These are phyloP conservation scores for Tiliqua scincoides DNA, from an alignment of 2,113 vertebrate species.

Conservation along the genomic window DNA sequence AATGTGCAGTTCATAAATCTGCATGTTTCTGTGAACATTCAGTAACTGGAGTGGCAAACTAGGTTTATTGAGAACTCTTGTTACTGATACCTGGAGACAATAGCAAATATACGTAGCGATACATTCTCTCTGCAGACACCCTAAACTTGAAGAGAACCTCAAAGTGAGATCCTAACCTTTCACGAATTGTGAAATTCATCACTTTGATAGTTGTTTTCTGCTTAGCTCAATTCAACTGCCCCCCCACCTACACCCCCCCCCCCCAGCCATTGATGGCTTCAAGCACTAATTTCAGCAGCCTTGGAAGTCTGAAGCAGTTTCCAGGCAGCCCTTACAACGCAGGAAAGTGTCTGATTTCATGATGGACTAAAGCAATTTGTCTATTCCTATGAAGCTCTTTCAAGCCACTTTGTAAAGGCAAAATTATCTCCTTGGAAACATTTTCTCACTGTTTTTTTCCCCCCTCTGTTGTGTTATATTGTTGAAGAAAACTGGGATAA, in stretches of 20 bases:
- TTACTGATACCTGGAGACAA: no score
- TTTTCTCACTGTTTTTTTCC: conserved; percentile 41
- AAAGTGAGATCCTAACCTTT: background rate
- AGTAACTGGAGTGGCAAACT: no score
- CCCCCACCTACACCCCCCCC: background rate
- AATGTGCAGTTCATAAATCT: no score
- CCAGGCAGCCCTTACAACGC: conserved; percentile 50
- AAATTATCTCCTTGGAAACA: conserved; percentile 41
- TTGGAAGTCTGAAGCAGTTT: conserved; percentile 31
- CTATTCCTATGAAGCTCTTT: conserved; percentile 35
- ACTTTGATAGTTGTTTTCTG: conserved; percentile 32
- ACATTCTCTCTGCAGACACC: background rate
- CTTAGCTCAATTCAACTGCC: background rate
- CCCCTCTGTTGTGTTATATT: conserved; percentile 35
- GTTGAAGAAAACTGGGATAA: conserved; percentile 42
- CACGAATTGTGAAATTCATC: background rate
- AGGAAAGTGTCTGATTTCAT: conserved; percentile 32
- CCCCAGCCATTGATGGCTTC: background rate
- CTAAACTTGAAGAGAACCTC: background rate
- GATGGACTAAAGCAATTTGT: conserved; percentile 19
- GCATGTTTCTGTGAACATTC: no score
- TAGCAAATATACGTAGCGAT: no score
- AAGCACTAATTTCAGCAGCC: background rate
- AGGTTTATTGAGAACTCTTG: no score
- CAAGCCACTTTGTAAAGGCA: conserved; percentile 40